Percentiles rank a stretch among this genome's conserved stretches.
These are phyloP conservation scores for Phrynocephalus versicolor DNA, from an alignment of 2,113 vertebrate species.

Conservation along the genomic window DNA sequence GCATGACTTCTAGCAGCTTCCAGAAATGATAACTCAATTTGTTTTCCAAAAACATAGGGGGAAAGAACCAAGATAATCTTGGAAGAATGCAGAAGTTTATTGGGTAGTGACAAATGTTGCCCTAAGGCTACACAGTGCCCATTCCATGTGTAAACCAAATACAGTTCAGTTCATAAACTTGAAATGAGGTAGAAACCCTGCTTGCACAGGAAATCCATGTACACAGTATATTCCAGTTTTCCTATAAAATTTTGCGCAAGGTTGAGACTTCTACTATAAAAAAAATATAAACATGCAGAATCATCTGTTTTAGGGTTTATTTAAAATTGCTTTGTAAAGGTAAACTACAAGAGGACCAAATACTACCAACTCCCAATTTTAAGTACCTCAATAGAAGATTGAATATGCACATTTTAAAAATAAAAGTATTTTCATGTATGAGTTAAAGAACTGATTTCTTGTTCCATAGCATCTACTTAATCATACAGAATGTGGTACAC, in stretches of 20 bases:
- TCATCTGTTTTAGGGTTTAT: not conserved
- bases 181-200: not conserved
- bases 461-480: slow-evolving; percentile 52
- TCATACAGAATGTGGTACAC: slow-evolving; percentile 66
- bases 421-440: slow-evolving; percentile 36
- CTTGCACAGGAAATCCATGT: not conserved
- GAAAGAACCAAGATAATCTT: too few relatives aligned
- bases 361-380: slow-evolving; percentile 15
- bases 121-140: too few relatives aligned
- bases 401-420: slow-evolving; percentile 28
- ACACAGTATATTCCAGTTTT: too few relatives aligned
- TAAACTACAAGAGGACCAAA: not conserved
- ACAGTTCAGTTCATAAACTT: not conserved
- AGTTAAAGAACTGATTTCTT: slow-evolving; percentile 19
- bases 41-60: too few relatives aligned
- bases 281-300: not conserved
- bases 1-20: too few relatives aligned
- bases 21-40: too few relatives aligned
- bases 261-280: not conserved
- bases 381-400: slow-evolving; percentile 15
- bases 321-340: slow-evolving; percentile 7
- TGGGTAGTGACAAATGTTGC: too few relatives aligned
- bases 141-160: too few relatives aligned
- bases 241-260: not conserved
- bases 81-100: too few relatives aligned